Conservation (phyloP, 2,797 vertebrate species). For the Malurus leucopterus region DNA sequence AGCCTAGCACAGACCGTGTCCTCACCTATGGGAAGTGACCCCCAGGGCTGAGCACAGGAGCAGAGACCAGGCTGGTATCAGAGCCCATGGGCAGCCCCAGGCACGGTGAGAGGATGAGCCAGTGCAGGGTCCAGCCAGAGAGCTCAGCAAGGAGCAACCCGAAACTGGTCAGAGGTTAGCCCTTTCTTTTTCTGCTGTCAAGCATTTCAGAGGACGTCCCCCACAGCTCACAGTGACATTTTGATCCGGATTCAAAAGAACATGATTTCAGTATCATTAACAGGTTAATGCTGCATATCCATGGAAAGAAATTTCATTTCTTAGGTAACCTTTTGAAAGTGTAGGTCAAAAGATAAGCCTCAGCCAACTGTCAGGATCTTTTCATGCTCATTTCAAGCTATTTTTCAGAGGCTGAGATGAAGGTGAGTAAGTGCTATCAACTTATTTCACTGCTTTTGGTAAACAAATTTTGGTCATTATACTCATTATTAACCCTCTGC, state of each 20-base stretch:
- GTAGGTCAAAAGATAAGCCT: background rate
- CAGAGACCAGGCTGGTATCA: background rate
- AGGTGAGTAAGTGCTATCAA: background rate
- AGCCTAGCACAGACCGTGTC: fast-evolving
- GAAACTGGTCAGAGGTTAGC: background rate
- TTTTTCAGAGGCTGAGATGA: background rate
- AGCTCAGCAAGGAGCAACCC: background rate
- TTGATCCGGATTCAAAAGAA: background rate
- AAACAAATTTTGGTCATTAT: background rate
- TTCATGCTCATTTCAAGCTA: background rate
- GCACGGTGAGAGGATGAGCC: fast-evolving
- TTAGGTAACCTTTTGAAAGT: background rate
- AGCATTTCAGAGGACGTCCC: background rate
- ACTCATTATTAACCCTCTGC: background rate
- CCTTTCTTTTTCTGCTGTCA: background rate
- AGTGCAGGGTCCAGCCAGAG: background rate
- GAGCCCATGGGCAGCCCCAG: background rate
- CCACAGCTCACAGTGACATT: background rate
- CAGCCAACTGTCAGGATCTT: background rate
- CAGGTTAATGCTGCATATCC: background rate
- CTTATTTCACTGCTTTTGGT: background rate
- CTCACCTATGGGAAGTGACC: background rate
- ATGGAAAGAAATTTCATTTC: background rate
- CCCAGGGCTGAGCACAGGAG: fast-evolving
- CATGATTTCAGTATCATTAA: background rate